Evolutionary conservation across 2,888 invertebrate genomes (phyloP), one percentile per base, ranked within the genome.

Genomic region (Sussaba pulchella): DNA sequence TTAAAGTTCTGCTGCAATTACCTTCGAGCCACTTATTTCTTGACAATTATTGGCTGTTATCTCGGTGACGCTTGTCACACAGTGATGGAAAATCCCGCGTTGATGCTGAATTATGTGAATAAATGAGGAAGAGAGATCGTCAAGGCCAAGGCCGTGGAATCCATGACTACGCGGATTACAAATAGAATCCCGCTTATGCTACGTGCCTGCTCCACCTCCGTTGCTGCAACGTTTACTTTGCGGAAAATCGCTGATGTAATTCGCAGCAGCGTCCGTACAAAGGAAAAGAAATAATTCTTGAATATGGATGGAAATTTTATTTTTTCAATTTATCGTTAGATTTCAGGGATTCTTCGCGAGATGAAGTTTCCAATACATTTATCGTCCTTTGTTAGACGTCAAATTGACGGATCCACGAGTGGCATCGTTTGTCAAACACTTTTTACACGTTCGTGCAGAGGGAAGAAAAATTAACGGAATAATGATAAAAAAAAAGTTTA

Each of bases 91-190:
- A 54, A 26, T 41, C 4, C 31, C 19, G 9, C 1, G 39, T 57
- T 10, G 21, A 39, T n/a, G 10, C n/a, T 41, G 39, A 19, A 17
- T 0, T 8, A 5, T 24, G 47, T 47, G 66, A 43, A 54, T 47
- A 31, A 80, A 79, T 26, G 45, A 79, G 80, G 80, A 80, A 80
- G 75, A 80, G 61, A 67, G 67, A 43, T 41, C 21, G 26, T 54
- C 71, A 80, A 75, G 75, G 80, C 66, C 80, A 71, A 66, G 63
- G 69, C 47, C 57, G 19, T 50, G 19, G 41, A 31, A 39, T 19
- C 69, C 26, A 70, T 79, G 74, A 74, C 73, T 57, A 19, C 31
- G 69, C 70, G 41, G 8, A 57, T 14, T 47, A 43, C 63, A 64
- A 54, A 64, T 54, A 63, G 52, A 43, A 50, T 21, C 43, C 14